Conservation (phyloP, 2,797 vertebrate genomes). For the Oceanodroma leucorhoa region DNA sequence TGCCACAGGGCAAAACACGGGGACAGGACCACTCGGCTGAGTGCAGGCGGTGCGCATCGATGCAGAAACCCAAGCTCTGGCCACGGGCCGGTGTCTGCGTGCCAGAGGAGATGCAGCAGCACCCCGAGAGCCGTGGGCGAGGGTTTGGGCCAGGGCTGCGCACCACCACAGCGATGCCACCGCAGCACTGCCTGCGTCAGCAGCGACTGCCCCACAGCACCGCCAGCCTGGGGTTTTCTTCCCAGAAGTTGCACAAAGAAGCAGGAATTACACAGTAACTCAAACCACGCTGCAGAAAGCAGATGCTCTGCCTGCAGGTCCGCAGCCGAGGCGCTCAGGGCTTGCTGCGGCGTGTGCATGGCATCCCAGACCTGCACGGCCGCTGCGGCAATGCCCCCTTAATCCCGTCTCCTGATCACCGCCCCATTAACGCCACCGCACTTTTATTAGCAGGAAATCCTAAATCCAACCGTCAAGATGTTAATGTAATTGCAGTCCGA, state of each 20-base stretch:
- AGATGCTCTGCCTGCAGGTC: neutral
- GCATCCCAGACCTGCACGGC: neutral
- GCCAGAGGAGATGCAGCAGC: neutral
- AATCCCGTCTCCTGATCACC: neutral
- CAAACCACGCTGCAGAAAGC: neutral
- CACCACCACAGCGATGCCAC: too few species aligned
- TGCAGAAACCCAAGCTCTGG: neutral
- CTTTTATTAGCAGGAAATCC: neutral
- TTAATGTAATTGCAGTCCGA: neutral
- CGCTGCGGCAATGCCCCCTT: neutral
- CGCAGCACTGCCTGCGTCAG: neutral
- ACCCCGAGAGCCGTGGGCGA: accelerated
- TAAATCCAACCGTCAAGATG: neutral
- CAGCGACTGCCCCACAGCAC: neutral
- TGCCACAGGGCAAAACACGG: accelerated
- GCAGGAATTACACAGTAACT: neutral
- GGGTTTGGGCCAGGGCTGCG: neutral
- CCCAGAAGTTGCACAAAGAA: neutral
- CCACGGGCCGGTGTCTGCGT: accelerated
- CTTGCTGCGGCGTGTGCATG: neutral
- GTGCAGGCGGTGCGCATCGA: accelerated
- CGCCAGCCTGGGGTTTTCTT: neutral
- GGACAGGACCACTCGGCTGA: neutral
- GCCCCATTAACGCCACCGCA: neutral
- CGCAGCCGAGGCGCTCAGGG: accelerated